These are phyloP conservation scores for Amitus sp. DNA, from an alignment of 2,888 invertebrate genomes.

Conservation along the genomic window DNA sequence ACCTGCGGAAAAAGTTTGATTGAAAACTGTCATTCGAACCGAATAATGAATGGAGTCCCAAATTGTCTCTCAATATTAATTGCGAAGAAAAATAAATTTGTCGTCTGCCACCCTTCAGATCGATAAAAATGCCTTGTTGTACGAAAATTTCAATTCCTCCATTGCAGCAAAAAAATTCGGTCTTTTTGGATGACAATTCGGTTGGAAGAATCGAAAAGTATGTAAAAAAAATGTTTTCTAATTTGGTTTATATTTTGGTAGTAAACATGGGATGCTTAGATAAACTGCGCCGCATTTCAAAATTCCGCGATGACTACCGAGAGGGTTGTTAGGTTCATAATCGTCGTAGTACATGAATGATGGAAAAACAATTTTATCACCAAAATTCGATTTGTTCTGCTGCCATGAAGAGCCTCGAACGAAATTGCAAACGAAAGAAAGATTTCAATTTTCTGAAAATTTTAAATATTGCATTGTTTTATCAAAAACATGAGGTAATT, in stretches of 20 bases:
- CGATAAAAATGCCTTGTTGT: constrained; percentile 15
- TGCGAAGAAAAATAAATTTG: constrained; percentile 25
- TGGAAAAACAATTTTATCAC: too few relatives aligned
- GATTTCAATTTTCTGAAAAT: too few relatives aligned
- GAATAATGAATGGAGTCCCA: constrained; percentile 30
- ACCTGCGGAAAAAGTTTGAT: constrained; percentile 28
- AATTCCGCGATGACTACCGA: constrained; percentile 40
- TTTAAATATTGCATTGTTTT: too few relatives aligned
- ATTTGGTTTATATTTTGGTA: constrained; percentile 29
- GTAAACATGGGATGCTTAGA: constrained; percentile 29
- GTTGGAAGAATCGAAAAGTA: too few relatives aligned
- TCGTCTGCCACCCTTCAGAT: constrained; percentile 5
- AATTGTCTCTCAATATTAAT: constrained; percentile 32
- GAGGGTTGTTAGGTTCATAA: constrained; percentile 42
- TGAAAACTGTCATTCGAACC: constrained; percentile 30
- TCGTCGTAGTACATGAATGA: constrained; percentile 40
- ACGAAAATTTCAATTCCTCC: constrained; percentile 22
- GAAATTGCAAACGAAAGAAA: too few relatives aligned
- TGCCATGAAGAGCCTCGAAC: constrained; percentile 26
- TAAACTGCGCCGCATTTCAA: constrained; percentile 42
- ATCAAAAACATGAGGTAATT: too few relatives aligned
- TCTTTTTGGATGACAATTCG: too few relatives aligned
- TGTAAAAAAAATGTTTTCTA: constrained; percentile 41
- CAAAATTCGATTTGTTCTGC: too few relatives aligned
- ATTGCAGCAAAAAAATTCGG: too few relatives aligned